phyloP scores from a whole-genome alignment of 23 tunicate genomes.

The Halocynthia aurantium region DNA sequence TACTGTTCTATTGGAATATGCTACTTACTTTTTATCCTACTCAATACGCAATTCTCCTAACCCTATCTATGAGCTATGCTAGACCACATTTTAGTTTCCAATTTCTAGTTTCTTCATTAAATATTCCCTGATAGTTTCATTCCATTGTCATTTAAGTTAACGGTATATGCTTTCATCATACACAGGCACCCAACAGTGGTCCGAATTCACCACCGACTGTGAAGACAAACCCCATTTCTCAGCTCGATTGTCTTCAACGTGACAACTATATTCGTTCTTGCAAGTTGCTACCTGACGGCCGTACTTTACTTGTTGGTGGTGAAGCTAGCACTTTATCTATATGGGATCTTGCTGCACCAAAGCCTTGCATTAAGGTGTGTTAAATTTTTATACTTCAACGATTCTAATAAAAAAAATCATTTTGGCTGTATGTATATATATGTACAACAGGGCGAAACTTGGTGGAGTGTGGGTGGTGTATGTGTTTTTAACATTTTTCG shows the following conservation, averaged over 20 bases:
- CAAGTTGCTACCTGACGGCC: constrained; percentile 68
- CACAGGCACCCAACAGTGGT: constrained; percentile 6
- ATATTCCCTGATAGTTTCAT: neutral
- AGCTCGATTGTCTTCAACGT: constrained; percentile 78
- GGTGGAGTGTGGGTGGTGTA: too few relatives aligned
- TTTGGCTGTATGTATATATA: too few relatives aligned
- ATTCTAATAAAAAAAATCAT: too few relatives aligned
- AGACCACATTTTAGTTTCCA: neutral
- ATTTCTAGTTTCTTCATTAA: neutral
- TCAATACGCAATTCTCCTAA: neutral
- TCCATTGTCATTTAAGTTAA: neutral
- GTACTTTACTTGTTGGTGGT: constrained; percentile 84
- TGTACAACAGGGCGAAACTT: too few relatives aligned
- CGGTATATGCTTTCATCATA: neutral
- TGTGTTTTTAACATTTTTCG: too few relatives aligned
- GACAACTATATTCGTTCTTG: constrained; percentile 86
- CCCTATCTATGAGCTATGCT: neutral
- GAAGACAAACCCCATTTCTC: constrained; percentile 54
- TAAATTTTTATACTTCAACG: neutral
- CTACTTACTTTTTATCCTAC: too few relatives aligned
- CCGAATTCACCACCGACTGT: constrained; percentile 21
- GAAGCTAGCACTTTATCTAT: constrained; percentile 68
- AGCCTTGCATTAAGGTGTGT: constrained; percentile 59
- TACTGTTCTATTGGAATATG: too few relatives aligned
- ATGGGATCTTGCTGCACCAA: constrained; percentile 57